phyloP scores from a whole-genome alignment of 2,888 invertebrate species.

The Acronicta psi region DNA sequence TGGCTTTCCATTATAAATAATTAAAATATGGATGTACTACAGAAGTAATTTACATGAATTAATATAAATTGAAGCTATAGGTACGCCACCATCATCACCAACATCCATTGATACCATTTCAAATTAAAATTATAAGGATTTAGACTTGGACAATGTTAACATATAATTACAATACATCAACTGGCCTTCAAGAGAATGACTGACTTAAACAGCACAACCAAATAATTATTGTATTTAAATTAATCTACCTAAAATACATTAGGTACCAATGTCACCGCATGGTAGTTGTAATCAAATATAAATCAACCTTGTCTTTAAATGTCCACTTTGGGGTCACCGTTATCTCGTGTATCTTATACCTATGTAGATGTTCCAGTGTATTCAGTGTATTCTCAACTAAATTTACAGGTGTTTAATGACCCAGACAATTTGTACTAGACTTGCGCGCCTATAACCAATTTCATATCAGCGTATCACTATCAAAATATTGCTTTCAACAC shows the following conservation, averaged over 20 bases:
- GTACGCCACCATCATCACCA: too few relatives aligned
- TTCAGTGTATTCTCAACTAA: conserved; percentile 21
- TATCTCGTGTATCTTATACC: conserved; percentile 44
- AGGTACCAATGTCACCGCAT: conserved; percentile 29
- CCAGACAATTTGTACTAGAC: conserved; percentile 22
- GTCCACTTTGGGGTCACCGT: conserved; percentile 50
- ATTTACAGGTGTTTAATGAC: conserved; percentile 39
- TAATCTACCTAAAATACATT: conserved; percentile 24
- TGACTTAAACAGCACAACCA: conserved; percentile 16
- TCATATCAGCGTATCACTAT: conserved; percentile 34
- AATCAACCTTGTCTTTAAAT: conserved; percentile 53
- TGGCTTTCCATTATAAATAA: conserved; percentile 8
- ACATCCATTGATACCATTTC: neutral
- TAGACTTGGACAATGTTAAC: conserved; percentile 4
- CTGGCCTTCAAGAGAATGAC: conserved; percentile 23
- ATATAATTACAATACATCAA: conserved; percentile 10
- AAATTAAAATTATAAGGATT: neutral
- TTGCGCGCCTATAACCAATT: conserved; percentile 17
- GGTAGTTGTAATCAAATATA: conserved; percentile 46
- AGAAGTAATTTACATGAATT: too few relatives aligned
- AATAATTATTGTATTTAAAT: conserved; percentile 41
- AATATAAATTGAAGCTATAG: too few relatives aligned
- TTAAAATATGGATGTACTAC: too few relatives aligned
- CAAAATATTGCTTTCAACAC: conserved; percentile 34
- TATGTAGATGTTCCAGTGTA: conserved; percentile 27